These are phyloP conservation scores for Mus pahari DNA, from an alignment of 2,113 vertebrate species.

Conservation along the genomic window DNA sequence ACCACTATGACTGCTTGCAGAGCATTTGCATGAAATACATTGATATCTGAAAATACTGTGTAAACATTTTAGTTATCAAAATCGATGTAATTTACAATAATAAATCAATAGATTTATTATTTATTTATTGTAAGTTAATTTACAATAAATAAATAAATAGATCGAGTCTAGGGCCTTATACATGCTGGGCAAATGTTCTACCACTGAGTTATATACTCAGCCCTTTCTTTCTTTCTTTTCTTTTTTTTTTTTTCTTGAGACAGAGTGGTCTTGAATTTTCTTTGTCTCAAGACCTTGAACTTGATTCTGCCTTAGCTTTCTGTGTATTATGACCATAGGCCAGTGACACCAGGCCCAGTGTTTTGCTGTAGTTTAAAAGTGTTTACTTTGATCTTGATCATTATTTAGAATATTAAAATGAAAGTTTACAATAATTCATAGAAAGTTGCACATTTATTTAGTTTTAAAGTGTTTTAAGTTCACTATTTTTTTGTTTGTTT, in stretches of 20 bases:
- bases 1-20: neutral
- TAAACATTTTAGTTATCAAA: neutral
- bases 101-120: too few relatives aligned
- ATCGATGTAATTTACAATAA: constrained; percentile 41
- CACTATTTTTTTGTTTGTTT: neutral
- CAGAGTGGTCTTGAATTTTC: neutral
- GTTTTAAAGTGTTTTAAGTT: constrained; percentile 48
- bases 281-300: neutral
- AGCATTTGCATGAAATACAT: constrained; percentile 50
- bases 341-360: neutral
- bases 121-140: too few relatives aligned
- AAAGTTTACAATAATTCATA: constrained; percentile 33
- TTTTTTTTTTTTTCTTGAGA: neutral
- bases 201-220: neutral
- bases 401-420: constrained; percentile 54
- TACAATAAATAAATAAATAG: too few relatives aligned
- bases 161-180: neutral
- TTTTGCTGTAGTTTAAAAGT: neutral
- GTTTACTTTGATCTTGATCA: constrained; percentile 26
- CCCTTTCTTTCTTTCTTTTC: neutral
- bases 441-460: constrained; percentile 35
- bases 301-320: neutral
- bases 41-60: constrained; percentile 21
- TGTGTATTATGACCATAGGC: neutral
- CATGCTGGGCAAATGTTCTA: neutral